Evolutionary conservation across 2,113 vertebrate species (phyloP), one percentile per base, ranked within the genome.

Genomic region (Raja brachyura): DNA sequence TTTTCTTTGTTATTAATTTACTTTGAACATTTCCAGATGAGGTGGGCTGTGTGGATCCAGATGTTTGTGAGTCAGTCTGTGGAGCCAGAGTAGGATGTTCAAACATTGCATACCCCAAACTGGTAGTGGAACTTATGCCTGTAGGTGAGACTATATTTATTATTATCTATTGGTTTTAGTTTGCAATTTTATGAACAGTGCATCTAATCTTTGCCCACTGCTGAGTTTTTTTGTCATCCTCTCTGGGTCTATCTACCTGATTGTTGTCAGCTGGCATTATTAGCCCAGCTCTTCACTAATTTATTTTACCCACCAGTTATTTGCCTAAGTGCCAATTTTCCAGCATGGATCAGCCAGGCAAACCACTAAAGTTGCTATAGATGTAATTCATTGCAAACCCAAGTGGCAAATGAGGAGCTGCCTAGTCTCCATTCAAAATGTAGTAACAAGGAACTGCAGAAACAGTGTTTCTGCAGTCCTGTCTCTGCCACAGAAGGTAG

Each of bases 41-140:
- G 93, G 96, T 99, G 68, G 98, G 95, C 68, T 99, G 98, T 0
- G 99, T 99, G 93, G 97, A 98, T 93, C 99, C 98, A 0, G 94
- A 90, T 0, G 25, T 97, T 93, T 99, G 98, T 95, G 95, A 95
- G 77, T 96, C 93, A 28, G 94, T 98, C 75, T 99, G 98, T 88
- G 98, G 98, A 10, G 94, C 96, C 90, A 95, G 96, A 0, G 97
- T 99, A 88, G 98, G 99, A 56, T 99, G 99, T 93, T 98, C 98
- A 85, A 99, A 99, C 94, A 97, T 98, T 1, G 98, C 99, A 75
- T 99, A 99, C 93, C 98, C 98, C 90, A 99, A 98, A 93, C 95
- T 99, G 0, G 97, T 99, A 94, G 95, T 98, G 93, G 97, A 97
- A 31, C 97, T 99, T 54, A 98, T 99, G 98, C 99, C 98, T 0